Conservation (phyloP, 2,113 vertebrate species). For the Eulemur macaco region DNA sequence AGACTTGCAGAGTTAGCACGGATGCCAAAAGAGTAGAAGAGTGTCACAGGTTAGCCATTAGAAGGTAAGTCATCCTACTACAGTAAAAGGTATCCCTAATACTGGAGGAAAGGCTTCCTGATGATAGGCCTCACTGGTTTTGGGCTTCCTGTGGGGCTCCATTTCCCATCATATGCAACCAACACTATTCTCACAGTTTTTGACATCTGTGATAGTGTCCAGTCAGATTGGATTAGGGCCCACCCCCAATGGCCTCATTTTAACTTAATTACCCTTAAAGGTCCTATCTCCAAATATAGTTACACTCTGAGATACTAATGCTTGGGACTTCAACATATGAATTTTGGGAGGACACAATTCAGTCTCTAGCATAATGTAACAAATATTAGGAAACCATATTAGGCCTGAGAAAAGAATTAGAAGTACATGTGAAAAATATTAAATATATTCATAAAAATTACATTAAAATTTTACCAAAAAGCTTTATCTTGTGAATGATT, state of each 20-base stretch:
- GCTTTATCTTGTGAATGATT: not conserved
- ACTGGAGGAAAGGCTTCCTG: not conserved
- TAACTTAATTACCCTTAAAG: not conserved
- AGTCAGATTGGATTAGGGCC: not conserved
- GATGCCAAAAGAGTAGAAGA: not conserved
- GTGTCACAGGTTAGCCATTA: not conserved
- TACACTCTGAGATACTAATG: not conserved
- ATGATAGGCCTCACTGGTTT: not conserved
- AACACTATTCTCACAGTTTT: not conserved
- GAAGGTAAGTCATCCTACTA: not conserved
- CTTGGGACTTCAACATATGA: not conserved
- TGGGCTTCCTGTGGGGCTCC: not conserved
- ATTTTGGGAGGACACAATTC: not conserved
- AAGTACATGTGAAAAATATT: not conserved
- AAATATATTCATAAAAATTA: not conserved
- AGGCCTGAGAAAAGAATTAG: not conserved
- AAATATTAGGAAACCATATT: not conserved
- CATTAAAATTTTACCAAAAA: not conserved
- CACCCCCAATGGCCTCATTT: not conserved
- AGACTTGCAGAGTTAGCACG: not conserved
- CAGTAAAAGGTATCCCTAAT: not conserved
- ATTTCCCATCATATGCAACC: not conserved
- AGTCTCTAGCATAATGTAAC: not conserved
- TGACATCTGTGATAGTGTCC: not conserved
- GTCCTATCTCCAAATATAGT: not conserved